These are phyloP conservation scores for Bettongia penicillata DNA, from an alignment of 2,113 vertebrate genomes.

Conservation along the genomic window DNA sequence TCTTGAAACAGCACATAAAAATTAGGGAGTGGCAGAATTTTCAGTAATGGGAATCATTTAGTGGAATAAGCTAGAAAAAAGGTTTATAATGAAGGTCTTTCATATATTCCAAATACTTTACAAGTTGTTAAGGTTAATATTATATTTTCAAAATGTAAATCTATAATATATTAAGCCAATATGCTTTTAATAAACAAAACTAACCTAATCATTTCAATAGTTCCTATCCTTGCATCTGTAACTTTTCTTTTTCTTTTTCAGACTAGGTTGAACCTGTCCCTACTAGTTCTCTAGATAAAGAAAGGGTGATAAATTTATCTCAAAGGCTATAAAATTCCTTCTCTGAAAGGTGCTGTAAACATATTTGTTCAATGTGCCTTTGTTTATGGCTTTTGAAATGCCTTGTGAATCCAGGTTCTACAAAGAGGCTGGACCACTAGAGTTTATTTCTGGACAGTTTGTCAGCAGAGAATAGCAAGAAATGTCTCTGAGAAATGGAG, in stretches of 20 bases:
- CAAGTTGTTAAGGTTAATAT: not conserved
- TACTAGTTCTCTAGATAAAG: not conserved
- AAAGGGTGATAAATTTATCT: not conserved
- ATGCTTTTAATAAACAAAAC: not conserved
- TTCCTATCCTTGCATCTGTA: not conserved
- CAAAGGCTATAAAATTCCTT: slow-evolving; percentile 8
- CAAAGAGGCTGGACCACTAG: not conserved
- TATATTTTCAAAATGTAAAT: not conserved
- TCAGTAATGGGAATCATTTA: slow-evolving; percentile 13
- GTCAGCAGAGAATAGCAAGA: not conserved
- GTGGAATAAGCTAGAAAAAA: not conserved
- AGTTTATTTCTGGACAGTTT: slow-evolving; percentile 1
- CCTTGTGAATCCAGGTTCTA: not conserved
- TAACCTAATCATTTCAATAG: not conserved
- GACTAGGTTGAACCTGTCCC: not conserved
- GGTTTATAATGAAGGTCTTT: not conserved
- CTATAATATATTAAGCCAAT: not conserved
- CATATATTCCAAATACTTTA: not conserved
- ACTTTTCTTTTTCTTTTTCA: slow-evolving; percentile 7
- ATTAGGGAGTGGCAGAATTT: not conserved
- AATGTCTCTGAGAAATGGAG: not conserved
- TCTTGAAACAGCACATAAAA: not conserved
- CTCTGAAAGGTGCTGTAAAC: slow-evolving; percentile 1
- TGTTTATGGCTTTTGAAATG: not conserved
- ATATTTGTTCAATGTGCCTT: not conserved